Percentiles rank a stretch among this genome's conserved stretches.
Conservation (phyloP, 53 echinoderm and acorn worm species). For the Hippasteria phrygiana region DNA sequence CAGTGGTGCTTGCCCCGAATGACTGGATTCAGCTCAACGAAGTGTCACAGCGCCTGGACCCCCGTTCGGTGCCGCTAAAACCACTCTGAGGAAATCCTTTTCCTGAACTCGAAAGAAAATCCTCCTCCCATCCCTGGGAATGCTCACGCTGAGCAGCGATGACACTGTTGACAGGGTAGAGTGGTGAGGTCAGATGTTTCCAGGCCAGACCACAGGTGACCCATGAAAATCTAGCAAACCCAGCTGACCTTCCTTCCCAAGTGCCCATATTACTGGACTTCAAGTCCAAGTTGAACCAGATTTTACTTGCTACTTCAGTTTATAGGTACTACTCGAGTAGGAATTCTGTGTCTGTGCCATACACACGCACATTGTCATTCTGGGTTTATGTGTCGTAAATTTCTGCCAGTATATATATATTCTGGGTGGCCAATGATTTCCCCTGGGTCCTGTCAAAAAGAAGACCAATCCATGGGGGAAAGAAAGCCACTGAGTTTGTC, state of each 20-base stretch:
- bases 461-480: background rate
- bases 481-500: background rate
- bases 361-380: background rate
- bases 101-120: conserved; percentile 7
- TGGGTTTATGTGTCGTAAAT: conserved; percentile 6
- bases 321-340: background rate
- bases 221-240: background rate
- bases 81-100: conserved; percentile 40
- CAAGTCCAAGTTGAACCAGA: too few relatives aligned
- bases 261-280: too few relatives aligned
- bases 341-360: background rate
- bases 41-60: conserved; percentile 15
- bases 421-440: conserved; percentile 35
- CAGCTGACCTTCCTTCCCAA: too few relatives aligned
- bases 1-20: background rate
- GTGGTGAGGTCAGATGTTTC: background rate
- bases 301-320: too few relatives aligned
- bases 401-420: background rate
- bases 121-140: background rate
- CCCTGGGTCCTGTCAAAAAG: background rate
- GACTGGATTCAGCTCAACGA: background rate
- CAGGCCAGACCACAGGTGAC: conserved; percentile 3
- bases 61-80: background rate
- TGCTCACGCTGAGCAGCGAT: background rate
- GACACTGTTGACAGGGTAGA: background rate